Base-by-base conservation (phyloP, 2,113 vertebrate genomes). In the Microcebus lehilahytsara region DNA sequence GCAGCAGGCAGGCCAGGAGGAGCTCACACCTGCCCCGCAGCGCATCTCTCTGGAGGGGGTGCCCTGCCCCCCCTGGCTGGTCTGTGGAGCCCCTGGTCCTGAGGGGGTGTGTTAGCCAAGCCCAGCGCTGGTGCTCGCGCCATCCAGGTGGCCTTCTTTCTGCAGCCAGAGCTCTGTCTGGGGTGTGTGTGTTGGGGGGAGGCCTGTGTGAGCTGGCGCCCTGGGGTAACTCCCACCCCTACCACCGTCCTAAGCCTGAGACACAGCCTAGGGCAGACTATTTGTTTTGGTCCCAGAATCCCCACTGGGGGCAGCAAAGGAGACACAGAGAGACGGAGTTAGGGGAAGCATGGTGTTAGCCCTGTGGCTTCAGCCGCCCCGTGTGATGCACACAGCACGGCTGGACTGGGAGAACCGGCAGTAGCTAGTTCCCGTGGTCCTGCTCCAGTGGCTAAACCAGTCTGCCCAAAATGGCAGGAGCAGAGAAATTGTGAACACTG, bases 1-100 rank as follows among this genome's bases (percentile, higher is more conserved):
- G 34, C 64, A 14, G 12, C 3, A 20, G 4, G 22, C 10, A 4
- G 69, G 7, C 5, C 11, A 9, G 13, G 69, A 0, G 0, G 60
- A 49, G n/a, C 34, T 17, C 42, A 17, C 32, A 46, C 20, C 25
- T 10, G n/a, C 0, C 14, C 20, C 10, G 4, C 32, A 27, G 32
- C 0, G 30, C 0, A 0, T 7, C 53, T 17, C 34, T 87, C 27
- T 60, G 56, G n/a, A 64, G 51, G 42, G 22, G 37, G 7, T 20
- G 37, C n/a, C 37, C 40, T 58, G 14, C 42, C 16, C 7, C 1
- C 42, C 2, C 56, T 3, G 23, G 9, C 32, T 49, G 17, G 34
- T 42, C 58, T 34, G 0, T 9, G 20, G 51, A 58, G 58, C 23
- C 78, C 7, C 30, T 6, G 22, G 53, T 37, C 30, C 27, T 19